Evolutionary conservation across 2,113 vertebrate species (phyloP), one percentile per base, ranked within the genome.

Genomic region (Eleginops maclovinus): DNA sequence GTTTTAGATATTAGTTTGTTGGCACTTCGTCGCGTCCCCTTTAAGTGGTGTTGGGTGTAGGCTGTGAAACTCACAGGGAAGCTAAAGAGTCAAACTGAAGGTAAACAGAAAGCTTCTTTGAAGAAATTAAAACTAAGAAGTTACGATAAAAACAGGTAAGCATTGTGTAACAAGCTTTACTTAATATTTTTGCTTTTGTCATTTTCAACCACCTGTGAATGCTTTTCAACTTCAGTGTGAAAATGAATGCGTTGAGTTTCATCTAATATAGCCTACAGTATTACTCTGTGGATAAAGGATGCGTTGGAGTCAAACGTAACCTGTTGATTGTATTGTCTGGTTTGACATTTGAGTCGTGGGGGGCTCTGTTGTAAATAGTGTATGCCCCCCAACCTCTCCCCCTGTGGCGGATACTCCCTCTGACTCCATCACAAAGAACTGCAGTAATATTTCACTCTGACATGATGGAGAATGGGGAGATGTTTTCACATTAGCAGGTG

Each of bases 31-130:
- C 10, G 74, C 89, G 90, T 49, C 85, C 49, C 92, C 95, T 95
- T 95, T 95, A 95, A 95, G 91, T 1, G 47, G 16, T 46, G 75
- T 62, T 87, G 94, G 94, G 94, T 84, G 94, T 89, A 81, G 91
- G 88, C 90, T 87, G 70, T 55, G 67, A 77, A 83, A 87, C 66
- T 73, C 58, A 58, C 59, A 68, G 84, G 78, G 87, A 89, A 91
- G 88, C 83, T 65, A 41, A 79, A 83, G 86, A 88, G 79, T 90
- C 88, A 82, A 87, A 79, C 36, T 60, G 54, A 17, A 77, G 63
- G 80, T 83, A 90, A 91, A 91, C 75, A 89, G 51, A 83, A 69
- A 72, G 53, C 58, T 46, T 15, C 46, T 51, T 62, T 61, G 26
- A 81, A 70, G 63, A 82, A 70, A 58, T 60, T 21, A 8, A 17